A percentile compares a stretch with the other conserved stretches of the same genome.
Conservation (phyloP, 92 coral and sea anemone species). For the Porites cylindrica region DNA sequence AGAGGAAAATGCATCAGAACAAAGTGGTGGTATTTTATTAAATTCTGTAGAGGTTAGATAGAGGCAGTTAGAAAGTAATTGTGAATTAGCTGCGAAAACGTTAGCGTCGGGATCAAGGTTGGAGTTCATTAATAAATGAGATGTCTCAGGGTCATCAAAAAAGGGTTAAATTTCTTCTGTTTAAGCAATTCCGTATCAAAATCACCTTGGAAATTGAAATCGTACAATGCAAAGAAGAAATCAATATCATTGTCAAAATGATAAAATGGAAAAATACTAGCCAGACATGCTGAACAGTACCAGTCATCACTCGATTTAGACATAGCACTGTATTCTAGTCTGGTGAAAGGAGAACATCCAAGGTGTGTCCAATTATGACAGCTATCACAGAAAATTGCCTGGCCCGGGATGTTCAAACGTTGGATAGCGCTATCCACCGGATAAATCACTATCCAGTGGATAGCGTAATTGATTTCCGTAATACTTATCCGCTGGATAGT, state of each 20-base stretch:
- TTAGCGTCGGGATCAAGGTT: constrained; percentile 60
- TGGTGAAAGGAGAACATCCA: constrained; percentile 40
- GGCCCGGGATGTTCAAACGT: neutral
- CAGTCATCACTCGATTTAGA: constrained; percentile 42
- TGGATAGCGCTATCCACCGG: no score
- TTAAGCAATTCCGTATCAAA: no score
- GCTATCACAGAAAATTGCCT: constrained; percentile 44
- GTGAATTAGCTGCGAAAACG: constrained; percentile 37
- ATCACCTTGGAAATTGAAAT: no score
- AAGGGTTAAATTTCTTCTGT: no score
- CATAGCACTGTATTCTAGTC: constrained; percentile 37
- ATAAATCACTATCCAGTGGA: no score
- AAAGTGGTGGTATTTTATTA: constrained; percentile 40
- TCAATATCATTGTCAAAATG: no score
- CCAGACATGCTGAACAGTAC: constrained; percentile 44
- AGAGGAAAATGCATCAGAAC: constrained; percentile 35
- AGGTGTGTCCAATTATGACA: constrained; percentile 53
- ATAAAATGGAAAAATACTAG: constrained; percentile 3
- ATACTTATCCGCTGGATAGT: no score
- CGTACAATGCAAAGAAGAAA: no score
- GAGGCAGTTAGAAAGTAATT: constrained; percentile 45
- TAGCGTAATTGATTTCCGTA: no score
- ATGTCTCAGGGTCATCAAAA: no score
- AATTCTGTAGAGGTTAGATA: constrained; percentile 51
- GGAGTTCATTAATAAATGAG: constrained; percentile 27